Base-by-base conservation (phyloP, 37 sponge, comb jelly and placozoan species). In the Theonella swinhoei region DNA sequence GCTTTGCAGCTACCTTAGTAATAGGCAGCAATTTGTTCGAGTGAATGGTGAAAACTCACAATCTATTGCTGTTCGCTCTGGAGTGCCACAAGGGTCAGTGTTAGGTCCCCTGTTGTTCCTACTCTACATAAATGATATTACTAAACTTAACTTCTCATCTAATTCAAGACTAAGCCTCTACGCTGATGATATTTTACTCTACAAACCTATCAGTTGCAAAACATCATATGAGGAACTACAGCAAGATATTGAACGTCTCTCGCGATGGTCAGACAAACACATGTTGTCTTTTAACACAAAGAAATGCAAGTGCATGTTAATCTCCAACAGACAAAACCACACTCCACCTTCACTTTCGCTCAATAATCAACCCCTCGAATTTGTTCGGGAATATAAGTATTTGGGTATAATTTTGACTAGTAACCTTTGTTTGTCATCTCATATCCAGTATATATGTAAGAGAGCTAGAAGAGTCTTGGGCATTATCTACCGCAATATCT, bases 161-260 rank as follows among this genome's bases (percentile, higher is more conserved):
- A n/a, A n/a, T n/a, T n/a, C n/a, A n/a, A n/a, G n/a, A n/a, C n/a
- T n/a, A n/a, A n/a, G n/a, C n/a, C n/a, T 81, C 11, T 81, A 58
- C 70, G 82, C 82, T 31, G 82, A 81, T 33, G 82, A 81, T 62
- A 81, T 70, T n/a, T 37, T 25, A 17, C 58, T 81, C 36, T 81
- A 60, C 38, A 69, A 31, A 30, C 2, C 28, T 20, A 81, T 81
- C 29, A 23, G 3, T 23, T 69, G 61, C 64, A 2, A 26, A 2
- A 38, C 68, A 17, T 67, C 64, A 25, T 67, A 67, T 39, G 43
- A 39, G 8, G 5, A 20, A 8, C 26, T 79, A n/a, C n/a, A n/a
- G n/a, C n/a, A n/a, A n/a, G n/a, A n/a, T n/a, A n/a, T n/a, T n/a
- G n/a, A n/a, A n/a, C n/a, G n/a, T n/a, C n/a, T n/a, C n/a, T n/a